Evolutionary conservation across 2,888 invertebrate species (phyloP).

Genomic region (Drosophila vallismaia): DNA sequence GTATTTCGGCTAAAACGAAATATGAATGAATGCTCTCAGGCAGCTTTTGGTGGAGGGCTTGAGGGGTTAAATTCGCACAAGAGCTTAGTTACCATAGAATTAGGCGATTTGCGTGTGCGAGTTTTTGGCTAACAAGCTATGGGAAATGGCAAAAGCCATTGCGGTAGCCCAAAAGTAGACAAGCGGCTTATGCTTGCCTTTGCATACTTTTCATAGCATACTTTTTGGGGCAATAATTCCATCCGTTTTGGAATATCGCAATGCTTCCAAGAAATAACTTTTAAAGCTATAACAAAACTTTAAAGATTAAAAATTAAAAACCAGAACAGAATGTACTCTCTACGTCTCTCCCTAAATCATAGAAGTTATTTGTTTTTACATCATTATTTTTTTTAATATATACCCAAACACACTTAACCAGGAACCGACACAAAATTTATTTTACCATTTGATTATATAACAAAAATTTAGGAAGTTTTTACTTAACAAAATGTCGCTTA

Average conservation of each 20-base stretch:
- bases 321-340: too few species aligned
- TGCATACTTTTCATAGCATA: slow-evolving; percentile 25
- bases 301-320: too few species aligned
- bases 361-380: not conserved
- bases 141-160: not conserved
- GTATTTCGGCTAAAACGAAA: slow-evolving; percentile 9
- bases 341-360: not conserved
- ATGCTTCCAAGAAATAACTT: too few species aligned
- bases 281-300: too few species aligned
- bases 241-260: too few species aligned
- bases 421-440: not conserved
- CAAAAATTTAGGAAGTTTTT: not conserved
- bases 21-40: slow-evolving; percentile 19
- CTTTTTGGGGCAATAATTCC: slow-evolving; percentile 23
- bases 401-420: not conserved
- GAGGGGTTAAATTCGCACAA: not conserved
- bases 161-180: slow-evolving; percentile 16
- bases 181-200: not conserved
- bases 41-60: not conserved
- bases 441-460: not conserved
- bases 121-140: slow-evolving; percentile 4
- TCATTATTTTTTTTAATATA: not conserved
- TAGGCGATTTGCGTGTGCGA: slow-evolving; percentile 2
- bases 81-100: not conserved
- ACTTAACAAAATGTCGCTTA: slow-evolving; percentile 16